Evolutionary conservation across 2,113 vertebrate genomes (phyloP).

Genomic region (Hoplias malabaricus): DNA sequence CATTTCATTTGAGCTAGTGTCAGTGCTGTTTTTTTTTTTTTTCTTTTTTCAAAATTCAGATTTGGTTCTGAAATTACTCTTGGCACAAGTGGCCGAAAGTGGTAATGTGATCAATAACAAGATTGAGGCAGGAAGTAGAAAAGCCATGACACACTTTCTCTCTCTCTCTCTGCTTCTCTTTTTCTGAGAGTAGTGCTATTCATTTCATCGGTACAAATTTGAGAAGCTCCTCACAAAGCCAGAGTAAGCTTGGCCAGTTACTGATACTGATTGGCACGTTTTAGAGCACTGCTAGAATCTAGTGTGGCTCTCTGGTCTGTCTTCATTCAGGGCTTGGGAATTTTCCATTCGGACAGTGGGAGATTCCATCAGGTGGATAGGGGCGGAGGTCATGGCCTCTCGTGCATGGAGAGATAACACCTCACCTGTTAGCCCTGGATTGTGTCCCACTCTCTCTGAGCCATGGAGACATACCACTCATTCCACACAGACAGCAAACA

Average conservation of each 20-base stretch:
- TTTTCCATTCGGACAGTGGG: constrained; percentile 8
- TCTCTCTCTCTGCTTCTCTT: background rate
- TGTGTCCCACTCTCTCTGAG: constrained; percentile 33
- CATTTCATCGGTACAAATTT: constrained; percentile 29
- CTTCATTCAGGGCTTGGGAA: constrained; percentile 11
- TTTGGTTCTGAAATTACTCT: background rate
- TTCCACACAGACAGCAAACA: constrained; percentile 45
- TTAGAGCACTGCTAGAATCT: constrained; percentile 24
- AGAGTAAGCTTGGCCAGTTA: background rate
- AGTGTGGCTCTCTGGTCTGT: background rate
- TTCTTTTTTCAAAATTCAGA: no score
- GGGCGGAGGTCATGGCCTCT: constrained; percentile 12
- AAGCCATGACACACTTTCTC: background rate
- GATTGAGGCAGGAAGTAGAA: background rate
- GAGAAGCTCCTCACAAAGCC: constrained; percentile 8
- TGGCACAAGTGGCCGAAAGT: background rate
- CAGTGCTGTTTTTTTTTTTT: background rate
- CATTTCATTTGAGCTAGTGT: background rate
- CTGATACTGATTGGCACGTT: constrained; percentile 10
- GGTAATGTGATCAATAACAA: background rate
- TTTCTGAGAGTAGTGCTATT: constrained; percentile 3
- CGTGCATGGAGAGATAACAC: constrained; percentile 32
- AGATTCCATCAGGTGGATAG: constrained; percentile 35
- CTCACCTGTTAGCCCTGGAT: constrained; percentile 48
- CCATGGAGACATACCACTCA: constrained; percentile 46